Evolutionary conservation across 2,888 invertebrate species (phyloP), one percentile per base, ranked within the genome.

Genomic region (Microctonus aethiopoides): DNA sequence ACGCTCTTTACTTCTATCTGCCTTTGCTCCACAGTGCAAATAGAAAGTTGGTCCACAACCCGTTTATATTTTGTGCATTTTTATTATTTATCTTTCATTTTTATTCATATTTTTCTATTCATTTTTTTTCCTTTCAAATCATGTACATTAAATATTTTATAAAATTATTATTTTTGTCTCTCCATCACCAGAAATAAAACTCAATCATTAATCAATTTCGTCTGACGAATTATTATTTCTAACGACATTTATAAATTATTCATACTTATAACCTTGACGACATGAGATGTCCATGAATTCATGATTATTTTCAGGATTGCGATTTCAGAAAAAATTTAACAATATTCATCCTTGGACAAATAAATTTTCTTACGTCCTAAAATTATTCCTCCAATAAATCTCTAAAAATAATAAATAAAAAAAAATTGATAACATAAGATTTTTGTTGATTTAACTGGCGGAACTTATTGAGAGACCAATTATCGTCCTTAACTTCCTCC

Each of bases 401-500:
- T n/a, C 16, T 16, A 46, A 46, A 16, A 5, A 2, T 5, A 9
- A 16, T 3, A 16, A 16, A 13, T 4, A 41, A 41, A n/a, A n/a
- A 13, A 46, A 46, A 46, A 16, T 4, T n/a, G n/a, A n/a, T n/a
- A n/a, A n/a, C n/a, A n/a, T n/a, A n/a, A 20, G 32, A 57, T 16
- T 57, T 57, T 57, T 32, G 1, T 4, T 16, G 16, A 46, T 46
- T 46, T 46, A 46, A 16, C 16, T 16, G 46, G 16, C 16, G 9
- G 16, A 46, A 29, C 29, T 29, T 46, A 4, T n/a, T 16, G 4
- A 46, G 9, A 46, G 16, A 46, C 7, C n/a, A 7, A 46, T 46
- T 9, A n/a, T 46, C n/a, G 46, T 46, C 16, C 32, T 56, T 57
- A 26, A 71, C 74, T 74, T 74, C 74, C 74, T 72, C 64, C 72